phyloP scores from a whole-genome alignment of 1,140 invertebrate species.

The Diorhabda carinulata region DNA sequence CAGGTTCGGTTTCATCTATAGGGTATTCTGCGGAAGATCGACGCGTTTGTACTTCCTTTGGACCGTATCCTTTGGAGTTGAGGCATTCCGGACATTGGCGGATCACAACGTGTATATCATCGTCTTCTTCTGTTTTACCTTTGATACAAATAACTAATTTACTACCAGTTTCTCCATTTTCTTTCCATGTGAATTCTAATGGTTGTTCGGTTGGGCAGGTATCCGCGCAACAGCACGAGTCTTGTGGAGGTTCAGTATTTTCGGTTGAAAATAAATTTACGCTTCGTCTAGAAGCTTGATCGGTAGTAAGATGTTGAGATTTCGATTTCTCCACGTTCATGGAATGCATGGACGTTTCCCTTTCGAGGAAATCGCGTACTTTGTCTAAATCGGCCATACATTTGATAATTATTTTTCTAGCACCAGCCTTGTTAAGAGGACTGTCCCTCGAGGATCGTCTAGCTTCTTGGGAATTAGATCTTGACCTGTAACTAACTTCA shows the following conservation, averaged over 20 bases:
- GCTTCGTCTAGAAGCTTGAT: background rate
- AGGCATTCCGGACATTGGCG: conserved; percentile 34
- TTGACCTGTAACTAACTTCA: background rate
- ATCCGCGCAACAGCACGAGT: conserved; percentile 3
- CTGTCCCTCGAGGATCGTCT: background rate
- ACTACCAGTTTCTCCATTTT: conserved; percentile 10
- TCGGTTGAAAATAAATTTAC: background rate
- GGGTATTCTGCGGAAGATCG: background rate
- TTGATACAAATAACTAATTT: conserved; percentile 33
- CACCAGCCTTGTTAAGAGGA: conserved; percentile 2
- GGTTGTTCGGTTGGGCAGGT: conserved; percentile 10
- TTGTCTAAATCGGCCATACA: conserved; percentile 15
- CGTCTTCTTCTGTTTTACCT: conserved; percentile 29
- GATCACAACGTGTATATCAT: conserved; percentile 32
- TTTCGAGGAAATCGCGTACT: conserved; percentile 11
- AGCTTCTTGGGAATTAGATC: background rate
- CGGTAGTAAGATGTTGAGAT: background rate
- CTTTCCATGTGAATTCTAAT: conserved; percentile 12
- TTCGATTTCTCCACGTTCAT: background rate
- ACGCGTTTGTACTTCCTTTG: background rate
- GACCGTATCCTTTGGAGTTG: background rate
- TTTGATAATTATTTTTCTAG: conserved; percentile 12
- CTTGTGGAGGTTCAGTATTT: background rate
- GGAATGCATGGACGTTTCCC: background rate
- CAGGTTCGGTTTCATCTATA: background rate